Percentiles rank a stretch among this genome's conserved stretches.
These are phyloP conservation scores for Drosophila baimaii DNA, from an alignment of 1,140 invertebrate species.

Conservation along the genomic window DNA sequence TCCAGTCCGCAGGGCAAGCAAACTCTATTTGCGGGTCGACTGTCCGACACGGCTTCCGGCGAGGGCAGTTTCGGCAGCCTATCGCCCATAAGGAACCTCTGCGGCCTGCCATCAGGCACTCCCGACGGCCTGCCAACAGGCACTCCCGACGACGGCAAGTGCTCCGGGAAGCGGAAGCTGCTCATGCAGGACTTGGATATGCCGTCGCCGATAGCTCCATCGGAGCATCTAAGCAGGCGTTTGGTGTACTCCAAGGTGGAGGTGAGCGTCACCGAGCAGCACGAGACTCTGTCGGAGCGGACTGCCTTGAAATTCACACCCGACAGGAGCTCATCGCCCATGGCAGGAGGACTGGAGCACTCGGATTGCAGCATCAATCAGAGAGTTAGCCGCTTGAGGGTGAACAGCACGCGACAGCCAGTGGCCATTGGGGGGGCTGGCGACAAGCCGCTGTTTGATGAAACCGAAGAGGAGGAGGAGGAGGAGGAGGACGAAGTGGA, in stretches of 20 bases:
- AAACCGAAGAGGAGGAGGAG: slow-evolving; percentile 35
- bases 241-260: slow-evolving; percentile 42
- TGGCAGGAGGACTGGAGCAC: slow-evolving; percentile 49
- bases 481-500: slow-evolving; percentile 45
- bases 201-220: slow-evolving; percentile 70
- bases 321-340: slow-evolving; percentile 75
- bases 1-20: slow-evolving; percentile 73
- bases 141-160: slow-evolving; percentile 62
- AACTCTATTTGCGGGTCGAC: slow-evolving; percentile 66
- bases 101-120: slow-evolving; percentile 60
- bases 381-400: slow-evolving; percentile 58
- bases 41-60: slow-evolving; percentile 65
- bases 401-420: slow-evolving; percentile 54
- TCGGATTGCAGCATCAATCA: slow-evolving; percentile 71
- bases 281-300: slow-evolving; percentile 53
- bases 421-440: slow-evolving; percentile 13
- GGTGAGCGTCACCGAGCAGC: slow-evolving; percentile 29
- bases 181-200: slow-evolving; percentile 61
- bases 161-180: slow-evolving; percentile 41
- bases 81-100: slow-evolving; percentile 74
- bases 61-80: slow-evolving; percentile 75
- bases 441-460: slow-evolving; percentile 21
- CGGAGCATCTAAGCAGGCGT: slow-evolving; percentile 60
- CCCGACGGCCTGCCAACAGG: slow-evolving; percentile 59
- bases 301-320: slow-evolving; percentile 69